A percentile compares a stretch with the other conserved stretches of the same genome.
phyloP scores from a whole-genome alignment of 2,113 vertebrate species.

The Oxygymnocypris stewartii region DNA sequence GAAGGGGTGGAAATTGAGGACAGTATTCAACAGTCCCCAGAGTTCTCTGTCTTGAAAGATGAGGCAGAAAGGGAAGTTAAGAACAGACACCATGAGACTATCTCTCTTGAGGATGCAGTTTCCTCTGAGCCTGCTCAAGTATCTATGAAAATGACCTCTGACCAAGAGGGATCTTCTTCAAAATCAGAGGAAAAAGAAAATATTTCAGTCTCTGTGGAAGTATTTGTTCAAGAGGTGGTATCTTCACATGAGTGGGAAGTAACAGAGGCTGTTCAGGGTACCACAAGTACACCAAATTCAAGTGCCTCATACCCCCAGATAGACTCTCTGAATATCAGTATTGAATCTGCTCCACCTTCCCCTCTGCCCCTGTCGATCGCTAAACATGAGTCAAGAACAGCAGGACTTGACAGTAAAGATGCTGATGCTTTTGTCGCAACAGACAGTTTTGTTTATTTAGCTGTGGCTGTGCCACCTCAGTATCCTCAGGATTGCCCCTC shows the following conservation, averaged over 20 bases:
- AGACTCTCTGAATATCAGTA: slow-evolving; percentile 3
- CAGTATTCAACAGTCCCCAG: slow-evolving; percentile 57
- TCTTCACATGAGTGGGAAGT: slow-evolving; percentile 33
- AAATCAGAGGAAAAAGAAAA: slow-evolving; percentile 41
- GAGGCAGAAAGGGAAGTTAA: slow-evolving; percentile 50
- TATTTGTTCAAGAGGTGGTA: slow-evolving; percentile 46
- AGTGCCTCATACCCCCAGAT: slow-evolving; percentile 30
- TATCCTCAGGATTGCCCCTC: slow-evolving; percentile 67
- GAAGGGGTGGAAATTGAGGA: slow-evolving; percentile 16
- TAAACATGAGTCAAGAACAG: slow-evolving; percentile 52
- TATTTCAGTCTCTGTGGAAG: slow-evolving; percentile 33
- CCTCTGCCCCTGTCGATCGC: slow-evolving; percentile 52
- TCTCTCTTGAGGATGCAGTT: slow-evolving; percentile 58
- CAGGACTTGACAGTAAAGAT: slow-evolving; percentile 62
- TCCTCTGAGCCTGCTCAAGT: slow-evolving; percentile 48
- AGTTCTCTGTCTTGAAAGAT: slow-evolving; percentile 43
- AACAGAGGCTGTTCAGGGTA: slow-evolving; percentile 40
- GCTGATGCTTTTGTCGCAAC: slow-evolving; percentile 72
- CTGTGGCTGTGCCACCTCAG: slow-evolving; percentile 72
- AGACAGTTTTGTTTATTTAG: slow-evolving; percentile 81
- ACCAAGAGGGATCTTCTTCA: slow-evolving; percentile 53
- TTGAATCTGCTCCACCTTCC: slow-evolving; percentile 48
- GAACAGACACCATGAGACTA: slow-evolving; percentile 50
- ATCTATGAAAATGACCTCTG: slow-evolving; percentile 42
- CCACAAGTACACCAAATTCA: slow-evolving; percentile 62